Base-by-base conservation (phyloP, 1,140 invertebrate species). In the Chelonus insularis region DNA sequence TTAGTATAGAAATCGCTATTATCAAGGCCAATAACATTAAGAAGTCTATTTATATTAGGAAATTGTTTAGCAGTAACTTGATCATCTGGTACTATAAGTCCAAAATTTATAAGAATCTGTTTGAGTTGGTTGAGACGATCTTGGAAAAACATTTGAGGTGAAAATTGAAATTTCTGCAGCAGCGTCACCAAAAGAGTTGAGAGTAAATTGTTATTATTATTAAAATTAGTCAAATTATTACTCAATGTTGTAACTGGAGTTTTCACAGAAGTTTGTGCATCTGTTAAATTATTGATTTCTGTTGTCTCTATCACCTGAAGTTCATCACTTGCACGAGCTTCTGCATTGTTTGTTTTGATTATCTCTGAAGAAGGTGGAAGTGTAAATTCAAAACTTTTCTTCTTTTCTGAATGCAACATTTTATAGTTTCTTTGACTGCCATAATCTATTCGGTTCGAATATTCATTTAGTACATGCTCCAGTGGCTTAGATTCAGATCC, bases 1-100 rank as follows among this genome's bases (percentile, higher is more conserved):
- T 72, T 61, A 5, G 69, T 73, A 47, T 73, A 70, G 25, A 76
- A 75, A 32, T 70, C 71, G 1, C 70, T 55, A 29, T 77, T 72
- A n/a, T 51, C 63, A 2, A 70, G 48, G 0, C 71, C 68, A 1
- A 65, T 32, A 0, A 74, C 51, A 23, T 77, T 69, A 2, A 74
- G 16, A 1, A 77, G 37, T 14, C 64, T 56, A 43, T 51, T 64
- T 4, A 23, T 29, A 11, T 20, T 57, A 0, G 65, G 20, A 9
- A 78, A 60, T 48, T 75, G 74, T 51, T 70, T 76, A 0, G 67
- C 60, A 1, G 47, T 66, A 1, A 21, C 32, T 1, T 62, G 20
- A 43, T 67, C 61, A 9, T 14, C 37, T 9, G 25, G 14, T 36
- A 55, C 20, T 8, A 52, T 58, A 1, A 65, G n/a, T 1, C 64